These are phyloP conservation scores for Monomorium pharaonis DNA, from an alignment of 1,140 invertebrate species.

Conservation along the genomic window DNA sequence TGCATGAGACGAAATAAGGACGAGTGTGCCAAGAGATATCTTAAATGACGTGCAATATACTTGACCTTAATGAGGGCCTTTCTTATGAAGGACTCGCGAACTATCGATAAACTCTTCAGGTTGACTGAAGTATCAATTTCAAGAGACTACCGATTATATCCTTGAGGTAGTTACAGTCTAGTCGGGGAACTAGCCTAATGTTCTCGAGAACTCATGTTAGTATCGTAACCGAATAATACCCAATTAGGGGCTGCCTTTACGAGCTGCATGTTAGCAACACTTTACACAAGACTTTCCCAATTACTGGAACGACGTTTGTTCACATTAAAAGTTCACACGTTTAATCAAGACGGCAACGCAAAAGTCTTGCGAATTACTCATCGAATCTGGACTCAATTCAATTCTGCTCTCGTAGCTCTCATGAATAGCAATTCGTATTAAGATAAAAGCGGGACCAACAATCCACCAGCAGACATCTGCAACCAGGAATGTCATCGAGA, in stretches of 20 bases:
- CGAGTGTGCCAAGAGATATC: conserved; percentile 1
- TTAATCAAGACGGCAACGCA: background rate
- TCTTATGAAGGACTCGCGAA: conserved; percentile 43
- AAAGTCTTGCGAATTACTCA: background rate
- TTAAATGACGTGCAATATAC: conserved; percentile 37
- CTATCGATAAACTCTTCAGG: conserved; percentile 57
- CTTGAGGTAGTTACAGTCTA: conserved; percentile 53
- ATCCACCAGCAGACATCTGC: conserved; percentile 12
- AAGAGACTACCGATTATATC: conserved; percentile 55
- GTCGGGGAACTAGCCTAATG: conserved; percentile 41
- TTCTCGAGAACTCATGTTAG: conserved; percentile 34
- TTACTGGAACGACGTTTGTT: background rate
- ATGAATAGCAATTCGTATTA: conserved; percentile 16
- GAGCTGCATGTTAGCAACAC: background rate
- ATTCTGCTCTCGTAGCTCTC: background rate
- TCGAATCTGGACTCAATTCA: background rate
- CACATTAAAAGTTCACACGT: background rate
- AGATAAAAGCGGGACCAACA: conserved; percentile 28
- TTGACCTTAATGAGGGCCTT: conserved; percentile 52
- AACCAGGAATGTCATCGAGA: conserved; percentile 61
- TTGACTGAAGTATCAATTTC: conserved; percentile 58
- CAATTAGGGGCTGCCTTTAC: conserved; percentile 27
- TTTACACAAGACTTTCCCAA: background rate
- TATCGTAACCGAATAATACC: conserved; percentile 50
- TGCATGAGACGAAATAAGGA: conserved; percentile 29